Base-by-base conservation (phyloP, 1,140 invertebrate genomes). In the Ceratosolen solmsi region DNA sequence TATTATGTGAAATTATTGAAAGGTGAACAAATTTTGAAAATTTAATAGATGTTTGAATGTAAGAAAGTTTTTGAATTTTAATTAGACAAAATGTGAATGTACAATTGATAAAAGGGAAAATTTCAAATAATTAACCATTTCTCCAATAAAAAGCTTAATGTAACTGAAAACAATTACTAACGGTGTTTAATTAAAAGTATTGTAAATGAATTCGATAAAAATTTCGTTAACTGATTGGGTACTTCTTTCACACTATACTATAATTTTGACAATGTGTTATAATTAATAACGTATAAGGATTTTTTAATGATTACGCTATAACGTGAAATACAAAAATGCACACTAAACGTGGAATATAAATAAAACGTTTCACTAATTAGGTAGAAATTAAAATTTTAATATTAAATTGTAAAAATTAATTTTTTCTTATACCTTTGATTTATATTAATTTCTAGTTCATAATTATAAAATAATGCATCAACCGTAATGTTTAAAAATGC, bases 1-100 rank as follows among this genome's bases (percentile, higher is more conserved):
- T 58, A 78, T 51, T 68, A 54, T 79, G 72, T 56, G 9, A 79
- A 72, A 71, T 46, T 46, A n/a, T 79, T 72, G 36, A 72, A 13
- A 5, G 5, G 41, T 46, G 41, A 46, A 46, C 9, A 22, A 54
- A 22, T 46, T 8, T 8, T 46, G 41, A 13, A 46, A 46, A 46
- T 8, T 8, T 46, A 46, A 8, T 46, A 46, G 13, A 46, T 13
- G 41, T 46, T 46, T 46, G 13, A 46, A 46, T 8, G 13, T 46
- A 46, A 46, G 41, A 46, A 46, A 46, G 13, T 46, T 46, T 46
- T 13, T 17, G 68, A 65, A 78, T 70, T 65, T n/a, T 0, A 54
- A 36, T 54, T 70, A 33, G n/a, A 33, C 25, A 70, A 36, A 54
- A 51, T n/a, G 30, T 70, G 33, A 78, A 54, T 54, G n/a, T 70